A percentile compares a stretch with the other conserved stretches of the same genome.
Conservation (phyloP, 2,888 invertebrate genomes). For the Cinara cedri region DNA sequence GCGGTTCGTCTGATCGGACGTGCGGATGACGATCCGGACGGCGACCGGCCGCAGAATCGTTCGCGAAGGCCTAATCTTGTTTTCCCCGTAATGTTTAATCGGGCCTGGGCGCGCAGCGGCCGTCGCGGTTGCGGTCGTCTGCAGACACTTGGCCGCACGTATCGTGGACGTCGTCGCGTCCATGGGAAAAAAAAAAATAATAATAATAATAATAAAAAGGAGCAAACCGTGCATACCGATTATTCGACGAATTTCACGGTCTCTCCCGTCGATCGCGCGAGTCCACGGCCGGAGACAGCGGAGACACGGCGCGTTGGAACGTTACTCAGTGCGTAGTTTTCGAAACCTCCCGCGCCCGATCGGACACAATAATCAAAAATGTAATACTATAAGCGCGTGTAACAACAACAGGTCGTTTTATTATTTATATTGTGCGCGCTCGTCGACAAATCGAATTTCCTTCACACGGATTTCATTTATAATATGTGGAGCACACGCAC, state of each 20-base stretch:
- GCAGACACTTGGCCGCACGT: too few relatives aligned
- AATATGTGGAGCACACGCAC: too few relatives aligned
- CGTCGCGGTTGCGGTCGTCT: neutral
- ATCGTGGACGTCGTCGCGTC: neutral
- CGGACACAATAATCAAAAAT: neutral
- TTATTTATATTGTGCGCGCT: neutral
- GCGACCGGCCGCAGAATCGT: too few relatives aligned
- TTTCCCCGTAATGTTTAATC: neutral
- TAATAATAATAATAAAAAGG: neutral
- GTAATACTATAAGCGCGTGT: neutral
- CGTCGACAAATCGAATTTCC: slow-evolving; percentile 11
- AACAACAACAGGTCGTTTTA: neutral
- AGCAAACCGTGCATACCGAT: slow-evolving; percentile 14
- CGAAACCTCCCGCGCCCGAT: slow-evolving; percentile 3
- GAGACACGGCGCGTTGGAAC: neutral
- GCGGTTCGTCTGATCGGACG: neutral
- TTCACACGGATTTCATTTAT: neutral
- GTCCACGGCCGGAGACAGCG: neutral
- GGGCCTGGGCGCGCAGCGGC: neutral
- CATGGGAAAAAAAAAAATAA: neutral
- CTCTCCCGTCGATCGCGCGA: slow-evolving; percentile 1
- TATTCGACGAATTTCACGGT: slow-evolving; percentile 53
- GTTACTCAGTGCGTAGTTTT: slow-evolving; percentile 5
- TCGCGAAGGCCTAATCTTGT: too few relatives aligned
- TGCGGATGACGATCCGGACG: neutral